Base-by-base conservation (phyloP, 1,140 invertebrate species). In the Drosophila novamexicana region DNA sequence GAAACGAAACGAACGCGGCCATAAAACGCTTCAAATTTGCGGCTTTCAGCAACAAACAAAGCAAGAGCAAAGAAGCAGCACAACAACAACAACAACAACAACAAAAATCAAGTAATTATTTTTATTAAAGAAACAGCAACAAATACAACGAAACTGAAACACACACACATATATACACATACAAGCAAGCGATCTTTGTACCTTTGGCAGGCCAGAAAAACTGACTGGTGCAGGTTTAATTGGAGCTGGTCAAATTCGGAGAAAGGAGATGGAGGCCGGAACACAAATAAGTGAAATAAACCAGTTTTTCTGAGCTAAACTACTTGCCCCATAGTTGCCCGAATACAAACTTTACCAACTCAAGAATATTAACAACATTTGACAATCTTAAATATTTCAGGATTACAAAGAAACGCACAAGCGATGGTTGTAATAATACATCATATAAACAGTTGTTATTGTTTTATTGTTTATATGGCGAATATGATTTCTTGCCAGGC, bases 11-110 rank as follows among this genome's bases (percentile, higher is more conserved):
- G 40, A 85, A 85, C 78, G 68, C 73, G 72, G 76, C 47, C 83
- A 83, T 86, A 86, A 86, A 86, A 86, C 76, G 79, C 62, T 79
- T 79, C 79, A 79, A 82, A 86, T 83, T 81, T 88, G 83, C 76
- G 79, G 83, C 83, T 88, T 66, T 77, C 78, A 79, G 83, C 79
- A 69, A 75, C 83, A 79, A 82, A 79, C 45, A 70, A 72, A 82
- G 63, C 66, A 45, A 58, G 50, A 18, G 57, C 52, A 52, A 67
- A 79, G 68, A 75, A 63, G 52, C 69, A 52, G 18, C 56, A 56
- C 36, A 18, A 8, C 18, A 49, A 65, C 58, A 59, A 40, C 68
- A 59, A 40, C 68, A 73, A 74, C 22, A 29, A 29, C 22, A 86
- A 79, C 22, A 86, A 79, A 86, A 77, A 79, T 64, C 72, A 57